Percentiles rank a stretch among this genome's conserved stretches.
These are phyloP conservation scores for Campoletis sonorensis DNA, from an alignment of 1,140 invertebrate species.

Conservation along the genomic window DNA sequence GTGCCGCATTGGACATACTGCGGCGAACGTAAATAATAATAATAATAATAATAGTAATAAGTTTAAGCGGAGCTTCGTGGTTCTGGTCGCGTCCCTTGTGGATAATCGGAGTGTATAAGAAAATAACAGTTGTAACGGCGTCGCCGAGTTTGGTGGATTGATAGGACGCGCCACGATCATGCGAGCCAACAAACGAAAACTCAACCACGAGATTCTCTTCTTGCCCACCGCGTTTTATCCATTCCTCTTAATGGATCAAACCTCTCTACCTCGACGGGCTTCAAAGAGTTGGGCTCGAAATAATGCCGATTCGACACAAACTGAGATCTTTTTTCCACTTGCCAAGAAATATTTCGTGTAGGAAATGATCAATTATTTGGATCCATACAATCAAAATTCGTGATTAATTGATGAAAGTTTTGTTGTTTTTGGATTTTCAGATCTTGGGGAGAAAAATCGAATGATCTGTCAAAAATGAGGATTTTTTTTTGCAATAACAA, in stretches of 20 bases:
- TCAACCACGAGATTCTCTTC: background rate
- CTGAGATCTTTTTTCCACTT: background rate
- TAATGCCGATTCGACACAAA: background rate
- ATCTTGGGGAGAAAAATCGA: too few species aligned
- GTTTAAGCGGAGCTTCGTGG: background rate
- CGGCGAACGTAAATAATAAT: constrained; percentile 39
- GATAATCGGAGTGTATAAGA: constrained; percentile 23
- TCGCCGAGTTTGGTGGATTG: constrained; percentile 18
- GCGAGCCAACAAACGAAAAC: constrained; percentile 5
- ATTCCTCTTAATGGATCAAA: background rate
- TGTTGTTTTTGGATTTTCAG: too few species aligned
- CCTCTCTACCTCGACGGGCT: too few species aligned
- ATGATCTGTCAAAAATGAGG: too few species aligned
- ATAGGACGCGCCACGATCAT: constrained; percentile 21
- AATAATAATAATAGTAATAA: constrained; percentile 37
- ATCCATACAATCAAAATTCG: too few species aligned
- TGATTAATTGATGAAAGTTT: too few species aligned
- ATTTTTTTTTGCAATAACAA: too few species aligned
- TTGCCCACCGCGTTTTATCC: constrained; percentile 8
- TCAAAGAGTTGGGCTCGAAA: background rate
- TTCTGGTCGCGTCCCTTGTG: background rate
- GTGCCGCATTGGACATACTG: constrained; percentile 33
- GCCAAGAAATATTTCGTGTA: too few species aligned
- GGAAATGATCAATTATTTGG: too few species aligned
- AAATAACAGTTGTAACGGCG: background rate